These are phyloP conservation scores for Morpho deidamia DNA, from an alignment of 2,888 invertebrate species.

Conservation along the genomic window DNA sequence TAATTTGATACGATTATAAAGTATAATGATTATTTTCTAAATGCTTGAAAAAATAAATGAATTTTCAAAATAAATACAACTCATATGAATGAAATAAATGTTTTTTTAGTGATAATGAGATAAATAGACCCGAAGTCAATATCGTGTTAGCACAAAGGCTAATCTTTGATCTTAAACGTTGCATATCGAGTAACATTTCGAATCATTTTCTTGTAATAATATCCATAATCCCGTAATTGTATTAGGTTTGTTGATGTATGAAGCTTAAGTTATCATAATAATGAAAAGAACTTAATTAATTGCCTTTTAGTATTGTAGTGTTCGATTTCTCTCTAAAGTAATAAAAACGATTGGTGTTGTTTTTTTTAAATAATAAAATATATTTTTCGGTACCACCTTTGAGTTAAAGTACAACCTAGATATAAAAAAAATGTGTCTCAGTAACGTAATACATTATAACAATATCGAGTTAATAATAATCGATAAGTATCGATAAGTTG, in stretches of 20 bases:
- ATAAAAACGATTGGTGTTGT: constrained; percentile 61
- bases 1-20: too few species aligned
- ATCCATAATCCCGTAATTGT: constrained; percentile 61
- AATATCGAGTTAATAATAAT: constrained; percentile 64
- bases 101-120: neutral
- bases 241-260: constrained; percentile 57
- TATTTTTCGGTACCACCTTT: constrained; percentile 76
- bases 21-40: too few species aligned
- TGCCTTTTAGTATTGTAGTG: constrained; percentile 63
- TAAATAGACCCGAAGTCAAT: neutral
- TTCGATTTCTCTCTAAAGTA: constrained; percentile 58
- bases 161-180: constrained; percentile 68
- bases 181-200: constrained; percentile 73
- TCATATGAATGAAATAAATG: too few species aligned
- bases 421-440: constrained; percentile 61
- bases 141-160: neutral
- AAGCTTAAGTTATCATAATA: constrained; percentile 62
- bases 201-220: constrained; percentile 68
- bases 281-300: constrained; percentile 51
- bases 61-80: too few species aligned
- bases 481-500: constrained; percentile 38
- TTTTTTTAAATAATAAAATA: constrained; percentile 55
- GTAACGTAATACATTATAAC: constrained; percentile 59
- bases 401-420: constrained; percentile 76
- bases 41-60: too few species aligned